Evolutionary conservation across 2,797 vertebrate species (phyloP).

Genomic region (Fundulus diaphanus): DNA sequence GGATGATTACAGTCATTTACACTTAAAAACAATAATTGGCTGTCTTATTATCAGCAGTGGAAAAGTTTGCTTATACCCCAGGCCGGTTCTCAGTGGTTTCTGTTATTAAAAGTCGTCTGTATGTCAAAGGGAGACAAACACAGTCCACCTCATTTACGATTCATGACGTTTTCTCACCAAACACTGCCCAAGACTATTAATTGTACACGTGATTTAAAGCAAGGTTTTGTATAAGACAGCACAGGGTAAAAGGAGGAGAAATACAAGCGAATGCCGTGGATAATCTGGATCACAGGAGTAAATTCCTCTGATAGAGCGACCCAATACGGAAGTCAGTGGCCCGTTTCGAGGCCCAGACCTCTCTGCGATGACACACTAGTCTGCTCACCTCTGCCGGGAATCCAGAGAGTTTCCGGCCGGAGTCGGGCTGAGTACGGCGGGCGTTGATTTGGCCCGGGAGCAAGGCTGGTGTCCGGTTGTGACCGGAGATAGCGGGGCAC

Average conservation of each 20-base stretch:
- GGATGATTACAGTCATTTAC: no score
- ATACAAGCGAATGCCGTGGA: no score
- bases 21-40: no score
- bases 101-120: constrained; percentile 1
- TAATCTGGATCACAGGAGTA: not conserved
- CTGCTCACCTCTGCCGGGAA: constrained; percentile 66
- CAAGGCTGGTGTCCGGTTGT: constrained; percentile 61
- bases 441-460: constrained; percentile 56
- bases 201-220: not conserved
- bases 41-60: no score
- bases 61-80: not conserved
- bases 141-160: no score
- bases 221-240: no score
- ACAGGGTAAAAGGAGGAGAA: no score
- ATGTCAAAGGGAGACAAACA: not conserved
- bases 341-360: constrained; percentile 31
- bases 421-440: constrained; percentile 59
- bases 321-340: constrained; percentile 43
- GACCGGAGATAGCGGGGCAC: constrained; percentile 64
- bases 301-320: not conserved
- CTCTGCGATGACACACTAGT: not conserved
- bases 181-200: not conserved
- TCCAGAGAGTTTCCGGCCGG: constrained; percentile 42
- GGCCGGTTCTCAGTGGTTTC: not conserved
- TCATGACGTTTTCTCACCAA: not conserved